Percentiles rank a stretch among this genome's conserved stretches.
Conservation (phyloP, 2,113 vertebrate species). For the Apodemus sylvaticus region DNA sequence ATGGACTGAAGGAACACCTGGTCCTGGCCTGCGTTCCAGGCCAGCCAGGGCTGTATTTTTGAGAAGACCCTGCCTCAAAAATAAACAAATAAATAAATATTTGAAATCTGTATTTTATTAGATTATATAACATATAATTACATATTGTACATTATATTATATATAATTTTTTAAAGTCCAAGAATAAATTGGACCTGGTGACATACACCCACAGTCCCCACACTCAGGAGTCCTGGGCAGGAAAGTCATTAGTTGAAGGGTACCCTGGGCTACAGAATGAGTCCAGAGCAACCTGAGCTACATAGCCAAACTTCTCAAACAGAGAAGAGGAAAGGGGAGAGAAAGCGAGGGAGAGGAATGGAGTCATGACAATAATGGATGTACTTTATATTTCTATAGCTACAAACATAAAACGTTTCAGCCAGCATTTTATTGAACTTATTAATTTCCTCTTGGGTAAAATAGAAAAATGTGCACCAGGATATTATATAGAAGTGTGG, state of each 20-base stretch:
- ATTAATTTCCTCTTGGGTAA: neutral
- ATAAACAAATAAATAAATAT: neutral
- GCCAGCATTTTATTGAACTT: neutral
- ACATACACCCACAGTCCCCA: neutral
- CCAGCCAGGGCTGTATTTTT: neutral
- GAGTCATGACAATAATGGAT: neutral
- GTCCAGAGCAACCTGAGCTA: neutral
- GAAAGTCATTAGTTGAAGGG: neutral
- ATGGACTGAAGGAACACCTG: neutral
- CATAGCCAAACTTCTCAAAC: neutral
- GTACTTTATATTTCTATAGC: neutral
- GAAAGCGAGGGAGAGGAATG: neutral
- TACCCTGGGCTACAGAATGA: neutral
- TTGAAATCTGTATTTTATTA: too few relatives aligned
- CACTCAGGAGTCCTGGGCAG: neutral
- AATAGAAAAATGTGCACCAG: neutral
- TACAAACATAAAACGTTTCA: neutral
- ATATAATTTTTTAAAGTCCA: neutral
- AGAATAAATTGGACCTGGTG: neutral
- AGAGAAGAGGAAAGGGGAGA: neutral
- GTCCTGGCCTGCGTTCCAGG: neutral
- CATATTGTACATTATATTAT: too few relatives aligned
- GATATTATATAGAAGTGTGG: neutral
- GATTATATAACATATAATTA: too few relatives aligned
- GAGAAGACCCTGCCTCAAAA: neutral